A percentile compares a stretch with the other conserved stretches of the same genome.
Evolutionary conservation across 2,888 invertebrate genomes (phyloP).

Genomic region (Nomada goodeniana): DNA sequence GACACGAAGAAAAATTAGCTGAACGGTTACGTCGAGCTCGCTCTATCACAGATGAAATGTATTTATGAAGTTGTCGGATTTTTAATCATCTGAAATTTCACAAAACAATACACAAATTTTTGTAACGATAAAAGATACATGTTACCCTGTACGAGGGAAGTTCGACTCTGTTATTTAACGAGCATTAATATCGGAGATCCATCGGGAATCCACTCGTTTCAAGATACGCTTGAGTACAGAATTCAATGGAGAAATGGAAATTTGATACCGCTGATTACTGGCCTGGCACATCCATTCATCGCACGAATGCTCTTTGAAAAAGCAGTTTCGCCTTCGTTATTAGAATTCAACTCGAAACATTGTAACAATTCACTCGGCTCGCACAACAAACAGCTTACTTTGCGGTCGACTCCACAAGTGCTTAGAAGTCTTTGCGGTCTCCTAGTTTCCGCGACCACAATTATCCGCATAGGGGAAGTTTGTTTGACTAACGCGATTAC

Average conservation of each 20-base stretch:
- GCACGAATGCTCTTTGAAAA: not conserved
- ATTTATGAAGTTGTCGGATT: not conserved
- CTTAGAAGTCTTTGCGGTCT: slow-evolving; percentile 36
- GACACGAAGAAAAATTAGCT: too few species aligned
- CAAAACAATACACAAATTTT: too few species aligned
- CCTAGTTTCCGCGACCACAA: slow-evolving; percentile 30
- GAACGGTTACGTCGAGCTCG: not conserved
- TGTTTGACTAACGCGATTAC: slow-evolving; percentile 36
- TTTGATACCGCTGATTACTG: not conserved
- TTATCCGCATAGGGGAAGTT: slow-evolving; percentile 13
- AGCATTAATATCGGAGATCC: not conserved
- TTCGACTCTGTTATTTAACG: too few species aligned
- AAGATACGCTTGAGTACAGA: not conserved
- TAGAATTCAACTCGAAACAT: not conserved
- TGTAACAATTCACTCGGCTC: slow-evolving; percentile 1
- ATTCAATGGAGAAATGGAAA: slow-evolving; percentile 15
- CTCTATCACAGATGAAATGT: slow-evolving; percentile 25
- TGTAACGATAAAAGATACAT: too few species aligned
- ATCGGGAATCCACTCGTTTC: slow-evolving; percentile 4
- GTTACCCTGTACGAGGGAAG: too few species aligned
- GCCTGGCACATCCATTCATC: not conserved
- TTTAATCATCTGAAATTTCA: too few species aligned
- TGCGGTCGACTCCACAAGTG: slow-evolving; percentile 29
- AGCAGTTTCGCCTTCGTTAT: not conserved
- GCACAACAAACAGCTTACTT: slow-evolving; percentile 11